These are phyloP conservation scores for Lathamus discolor DNA, from an alignment of 2,113 vertebrate species.

Conservation along the genomic window DNA sequence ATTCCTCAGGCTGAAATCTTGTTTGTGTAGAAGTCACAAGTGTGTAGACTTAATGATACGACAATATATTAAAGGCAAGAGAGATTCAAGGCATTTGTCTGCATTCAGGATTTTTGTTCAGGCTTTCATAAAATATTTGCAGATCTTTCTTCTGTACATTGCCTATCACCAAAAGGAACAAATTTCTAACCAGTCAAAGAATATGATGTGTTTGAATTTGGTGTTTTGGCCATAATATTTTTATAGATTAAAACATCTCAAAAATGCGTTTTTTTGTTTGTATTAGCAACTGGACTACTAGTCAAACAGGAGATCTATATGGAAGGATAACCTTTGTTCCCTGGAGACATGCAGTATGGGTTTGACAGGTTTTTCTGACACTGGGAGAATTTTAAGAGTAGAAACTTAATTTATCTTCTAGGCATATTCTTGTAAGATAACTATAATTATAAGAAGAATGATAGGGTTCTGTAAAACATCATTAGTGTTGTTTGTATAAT, in stretches of 20 bases:
- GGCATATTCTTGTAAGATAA: neutral
- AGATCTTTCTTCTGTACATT: neutral
- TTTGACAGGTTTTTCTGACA: neutral
- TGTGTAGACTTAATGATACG: neutral
- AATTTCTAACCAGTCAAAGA: neutral
- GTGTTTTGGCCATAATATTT: neutral
- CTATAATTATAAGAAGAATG: neutral
- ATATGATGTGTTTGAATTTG: neutral
- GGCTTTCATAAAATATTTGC: neutral
- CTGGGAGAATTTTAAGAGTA: neutral
- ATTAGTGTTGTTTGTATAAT: neutral
- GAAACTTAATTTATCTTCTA: neutral
- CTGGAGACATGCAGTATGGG: neutral
- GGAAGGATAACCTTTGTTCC: neutral
- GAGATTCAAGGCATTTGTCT: neutral
- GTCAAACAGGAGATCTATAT: neutral
- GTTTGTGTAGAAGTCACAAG: neutral
- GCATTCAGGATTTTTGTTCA: neutral
- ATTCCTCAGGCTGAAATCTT: neutral
- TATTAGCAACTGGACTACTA: neutral
- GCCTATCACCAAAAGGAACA: neutral
- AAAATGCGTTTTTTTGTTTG: neutral
- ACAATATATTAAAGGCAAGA: neutral
- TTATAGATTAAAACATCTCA: neutral
- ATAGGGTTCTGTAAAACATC: neutral